Conservation (phyloP, 2,797 vertebrate species). For the Pogoniulus pusillus region DNA sequence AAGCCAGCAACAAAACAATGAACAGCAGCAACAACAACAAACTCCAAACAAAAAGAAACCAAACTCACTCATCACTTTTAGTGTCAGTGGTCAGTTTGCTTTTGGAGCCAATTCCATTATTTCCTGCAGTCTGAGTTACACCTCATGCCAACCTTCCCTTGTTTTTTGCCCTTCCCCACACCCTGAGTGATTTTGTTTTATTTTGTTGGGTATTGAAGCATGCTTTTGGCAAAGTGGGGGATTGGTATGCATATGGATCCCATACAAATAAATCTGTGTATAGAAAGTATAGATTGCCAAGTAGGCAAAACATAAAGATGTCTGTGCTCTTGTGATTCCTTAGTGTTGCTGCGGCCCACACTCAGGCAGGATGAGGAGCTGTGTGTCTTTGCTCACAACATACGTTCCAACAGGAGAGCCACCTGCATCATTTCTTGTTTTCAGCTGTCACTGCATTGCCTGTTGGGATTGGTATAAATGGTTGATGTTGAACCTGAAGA, state of each 20-base stretch:
- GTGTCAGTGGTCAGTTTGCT: not conserved
- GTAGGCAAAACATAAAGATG: slow-evolving; percentile 55
- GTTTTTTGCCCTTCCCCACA: not conserved
- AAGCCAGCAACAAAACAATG: too few species aligned
- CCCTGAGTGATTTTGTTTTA: not conserved
- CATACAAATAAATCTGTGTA: slow-evolving; percentile 55
- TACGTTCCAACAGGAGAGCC: not conserved
- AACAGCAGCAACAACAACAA: too few species aligned
- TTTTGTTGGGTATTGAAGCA: not conserved
- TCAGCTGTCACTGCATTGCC: not conserved
- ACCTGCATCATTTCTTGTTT: not conserved
- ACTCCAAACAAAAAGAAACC: not conserved
- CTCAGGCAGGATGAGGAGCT: slow-evolving; percentile 2
- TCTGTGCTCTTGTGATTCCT: slow-evolving; percentile 10
- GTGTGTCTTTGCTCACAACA: not conserved
- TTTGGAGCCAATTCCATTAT: not conserved
- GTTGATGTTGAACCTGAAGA: not conserved
- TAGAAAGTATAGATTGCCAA: slow-evolving; percentile 52
- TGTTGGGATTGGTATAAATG: not conserved
- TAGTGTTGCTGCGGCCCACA: not conserved
- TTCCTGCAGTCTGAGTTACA: not conserved
- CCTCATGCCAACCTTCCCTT: not conserved
- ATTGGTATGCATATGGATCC: slow-evolving; percentile 38
- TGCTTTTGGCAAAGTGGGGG: not conserved
- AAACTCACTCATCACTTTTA: not conserved